phyloP scores from a whole-genome alignment of 2,888 invertebrate genomes.

The Spilosoma lubricipeda region DNA sequence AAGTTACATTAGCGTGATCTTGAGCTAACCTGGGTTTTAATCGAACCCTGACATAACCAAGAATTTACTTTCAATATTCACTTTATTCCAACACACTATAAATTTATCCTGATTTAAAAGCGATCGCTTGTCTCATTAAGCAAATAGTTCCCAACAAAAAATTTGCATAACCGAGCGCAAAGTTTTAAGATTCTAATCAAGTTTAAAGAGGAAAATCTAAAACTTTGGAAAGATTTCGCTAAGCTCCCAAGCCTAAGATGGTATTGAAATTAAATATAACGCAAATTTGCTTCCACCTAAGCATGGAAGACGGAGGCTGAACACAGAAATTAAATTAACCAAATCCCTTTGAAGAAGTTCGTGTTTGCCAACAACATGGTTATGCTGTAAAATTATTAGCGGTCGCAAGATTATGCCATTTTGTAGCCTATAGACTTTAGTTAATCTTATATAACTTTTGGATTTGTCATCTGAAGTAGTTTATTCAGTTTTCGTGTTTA shows the following conservation, averaged over 20 bases:
- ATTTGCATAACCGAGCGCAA: slow-evolving; percentile 36
- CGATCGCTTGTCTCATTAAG: slow-evolving; percentile 9
- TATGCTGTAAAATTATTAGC: slow-evolving; percentile 72
- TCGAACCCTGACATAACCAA: slow-evolving; percentile 47
- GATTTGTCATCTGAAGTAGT: background rate
- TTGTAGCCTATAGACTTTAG: slow-evolving; percentile 51
- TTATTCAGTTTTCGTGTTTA: background rate
- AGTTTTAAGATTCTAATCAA: slow-evolving; percentile 58
- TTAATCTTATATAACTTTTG: slow-evolving; percentile 42
- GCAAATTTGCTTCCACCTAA: slow-evolving; percentile 72
- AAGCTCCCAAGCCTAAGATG: slow-evolving; percentile 67
- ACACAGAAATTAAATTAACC: slow-evolving; percentile 78
- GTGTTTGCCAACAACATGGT: slow-evolving; percentile 70
- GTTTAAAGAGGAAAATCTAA: slow-evolving; percentile 55
- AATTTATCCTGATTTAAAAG: slow-evolving; percentile 41
- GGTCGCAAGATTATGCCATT: slow-evolving; percentile 57
- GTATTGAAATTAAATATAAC: slow-evolving; percentile 75
- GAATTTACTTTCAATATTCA: slow-evolving; percentile 46
- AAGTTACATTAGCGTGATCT: slow-evolving; percentile 64
- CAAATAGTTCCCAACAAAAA: slow-evolving; percentile 38
- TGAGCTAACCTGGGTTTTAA: slow-evolving; percentile 49
- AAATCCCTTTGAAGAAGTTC: slow-evolving; percentile 77
- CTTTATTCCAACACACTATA: slow-evolving; percentile 45
- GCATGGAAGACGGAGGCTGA: slow-evolving; percentile 68
- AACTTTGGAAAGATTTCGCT: slow-evolving; percentile 62